Conservation (phyloP, 2,888 invertebrate genomes). For the Euphydryas editha region DNA sequence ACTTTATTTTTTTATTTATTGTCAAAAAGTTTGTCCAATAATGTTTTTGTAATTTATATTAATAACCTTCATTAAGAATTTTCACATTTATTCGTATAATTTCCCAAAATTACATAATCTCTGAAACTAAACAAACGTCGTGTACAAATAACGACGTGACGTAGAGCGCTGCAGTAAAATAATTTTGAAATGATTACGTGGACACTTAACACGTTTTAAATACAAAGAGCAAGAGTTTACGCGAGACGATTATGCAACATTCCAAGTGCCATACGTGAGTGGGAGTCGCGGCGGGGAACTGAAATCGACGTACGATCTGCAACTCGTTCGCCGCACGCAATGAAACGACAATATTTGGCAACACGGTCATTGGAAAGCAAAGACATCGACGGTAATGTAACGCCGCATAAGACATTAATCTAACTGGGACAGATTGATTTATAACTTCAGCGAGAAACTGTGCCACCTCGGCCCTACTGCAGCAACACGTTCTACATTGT, state of each 20-base stretch:
- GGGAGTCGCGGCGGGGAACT: constrained; percentile 45
- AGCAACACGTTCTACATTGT: constrained; percentile 71
- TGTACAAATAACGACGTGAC: constrained; percentile 44
- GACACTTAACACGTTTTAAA: constrained; percentile 67
- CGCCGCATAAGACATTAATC: constrained; percentile 69
- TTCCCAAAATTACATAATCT: constrained; percentile 17
- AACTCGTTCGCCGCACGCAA: constrained; percentile 46
- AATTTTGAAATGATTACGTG: constrained; percentile 62
- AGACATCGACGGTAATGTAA: constrained; percentile 64
- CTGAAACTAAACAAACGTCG: constrained; percentile 27
- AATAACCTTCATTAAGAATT: neutral
- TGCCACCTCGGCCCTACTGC: constrained; percentile 77
- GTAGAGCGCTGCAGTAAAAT: constrained; percentile 46
- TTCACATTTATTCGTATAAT: neutral
- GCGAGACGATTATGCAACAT: constrained; percentile 63
- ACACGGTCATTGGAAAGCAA: constrained; percentile 70
- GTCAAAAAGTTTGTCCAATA: neutral
- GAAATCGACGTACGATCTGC: constrained; percentile 44
- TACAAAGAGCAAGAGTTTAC: constrained; percentile 67
- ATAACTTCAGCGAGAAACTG: constrained; percentile 77
- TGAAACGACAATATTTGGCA: constrained; percentile 67
- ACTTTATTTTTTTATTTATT: constrained; percentile 39
- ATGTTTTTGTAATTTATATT: neutral
- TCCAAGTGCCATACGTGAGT: constrained; percentile 56
- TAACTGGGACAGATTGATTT: constrained; percentile 79